A percentile compares a stretch with the other conserved stretches of the same genome.
Conservation (phyloP, 2,113 vertebrate genomes). For the Cisticola juncidis region DNA sequence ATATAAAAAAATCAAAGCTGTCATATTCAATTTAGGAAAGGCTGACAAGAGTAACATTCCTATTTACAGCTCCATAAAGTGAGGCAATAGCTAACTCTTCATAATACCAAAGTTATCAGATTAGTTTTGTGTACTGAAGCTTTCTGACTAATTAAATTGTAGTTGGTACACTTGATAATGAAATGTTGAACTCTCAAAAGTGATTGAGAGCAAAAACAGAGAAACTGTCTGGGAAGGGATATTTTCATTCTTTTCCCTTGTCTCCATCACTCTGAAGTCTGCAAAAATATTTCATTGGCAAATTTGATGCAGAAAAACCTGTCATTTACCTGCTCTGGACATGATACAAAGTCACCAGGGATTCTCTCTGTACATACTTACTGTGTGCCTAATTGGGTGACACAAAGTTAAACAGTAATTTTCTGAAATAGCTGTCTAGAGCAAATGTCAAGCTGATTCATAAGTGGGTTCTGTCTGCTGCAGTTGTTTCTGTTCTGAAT, state of each 20-base stretch:
- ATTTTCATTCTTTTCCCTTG: neutral
- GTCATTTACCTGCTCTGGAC: neutral
- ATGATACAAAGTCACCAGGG: neutral
- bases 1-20: neutral
- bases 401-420: neutral
- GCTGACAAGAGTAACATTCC: neutral
- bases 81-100: neutral
- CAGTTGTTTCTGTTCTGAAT: neutral
- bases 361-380: neutral
- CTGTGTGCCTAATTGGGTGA: neutral
- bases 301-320: neutral
- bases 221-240: neutral
- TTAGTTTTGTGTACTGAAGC: neutral
- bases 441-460: conserved; percentile 9
- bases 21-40: neutral
- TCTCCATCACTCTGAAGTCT: neutral
- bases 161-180: neutral
- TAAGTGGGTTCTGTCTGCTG: neutral
- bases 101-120: neutral
- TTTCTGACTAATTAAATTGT: neutral
- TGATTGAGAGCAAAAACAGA: neutral
- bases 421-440: neutral
- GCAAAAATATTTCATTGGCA: neutral
- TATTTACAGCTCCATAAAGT: neutral
- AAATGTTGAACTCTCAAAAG: neutral